phyloP scores from a whole-genome alignment of 2,113 vertebrate genomes.

The Trogon melanurus region DNA sequence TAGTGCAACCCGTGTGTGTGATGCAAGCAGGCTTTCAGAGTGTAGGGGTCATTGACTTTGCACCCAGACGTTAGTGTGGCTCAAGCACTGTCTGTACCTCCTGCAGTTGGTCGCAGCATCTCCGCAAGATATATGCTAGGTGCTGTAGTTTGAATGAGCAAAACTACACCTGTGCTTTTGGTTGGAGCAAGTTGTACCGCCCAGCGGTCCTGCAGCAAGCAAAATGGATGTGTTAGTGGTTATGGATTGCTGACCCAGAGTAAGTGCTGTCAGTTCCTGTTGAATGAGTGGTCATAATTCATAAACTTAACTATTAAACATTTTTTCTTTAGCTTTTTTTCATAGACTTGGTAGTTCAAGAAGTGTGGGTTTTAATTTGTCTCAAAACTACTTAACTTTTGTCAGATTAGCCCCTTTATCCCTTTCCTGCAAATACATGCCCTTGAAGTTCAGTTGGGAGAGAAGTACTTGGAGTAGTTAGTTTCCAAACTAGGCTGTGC shows the following conservation, averaged over 20 bases:
- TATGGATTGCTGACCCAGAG: not conserved
- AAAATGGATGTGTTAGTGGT: not conserved
- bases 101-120: not conserved
- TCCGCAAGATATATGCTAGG: fast-evolving
- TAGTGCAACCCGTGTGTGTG: fast-evolving
- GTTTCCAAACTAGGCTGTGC: not conserved
- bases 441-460: not conserved
- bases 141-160: not conserved
- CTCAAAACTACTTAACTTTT: not conserved
- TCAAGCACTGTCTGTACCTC: not conserved
- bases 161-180: not conserved
- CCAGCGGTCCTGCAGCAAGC: not conserved
- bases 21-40: not conserved
- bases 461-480: not conserved
- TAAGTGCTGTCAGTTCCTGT: fast-evolving
- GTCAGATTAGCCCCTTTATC: not conserved
- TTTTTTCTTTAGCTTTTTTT: not conserved
- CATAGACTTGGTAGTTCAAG: not conserved
- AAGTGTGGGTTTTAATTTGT: not conserved
- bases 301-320: not conserved
- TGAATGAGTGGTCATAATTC: not conserved
- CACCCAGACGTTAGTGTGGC: not conserved
- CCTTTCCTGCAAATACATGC: not conserved
- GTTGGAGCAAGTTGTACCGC: not conserved
- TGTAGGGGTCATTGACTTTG: not conserved